Percentiles rank a stretch among this genome's conserved stretches.
phyloP scores from a whole-genome alignment of 2,888 invertebrate genomes.

The Ormyrus nitidulus region DNA sequence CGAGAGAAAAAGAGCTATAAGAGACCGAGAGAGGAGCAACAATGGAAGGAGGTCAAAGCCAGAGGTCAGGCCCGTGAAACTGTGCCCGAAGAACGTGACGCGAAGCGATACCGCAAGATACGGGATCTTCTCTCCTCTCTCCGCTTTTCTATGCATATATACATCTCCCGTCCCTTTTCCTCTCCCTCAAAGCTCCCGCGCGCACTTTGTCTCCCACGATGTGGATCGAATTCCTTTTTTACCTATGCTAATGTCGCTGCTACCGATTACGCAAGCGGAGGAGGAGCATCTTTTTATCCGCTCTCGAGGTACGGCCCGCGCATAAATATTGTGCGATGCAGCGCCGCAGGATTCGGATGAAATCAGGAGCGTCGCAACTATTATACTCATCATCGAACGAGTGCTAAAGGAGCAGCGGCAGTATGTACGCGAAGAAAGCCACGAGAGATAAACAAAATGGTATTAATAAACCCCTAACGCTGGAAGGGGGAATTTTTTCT shows the following conservation, averaged over 20 bases:
- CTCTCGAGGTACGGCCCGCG: too few species aligned
- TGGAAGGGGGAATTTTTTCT: constrained; percentile 16
- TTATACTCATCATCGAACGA: too few species aligned
- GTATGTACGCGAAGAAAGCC: neutral
- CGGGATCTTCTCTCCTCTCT: constrained; percentile 49
- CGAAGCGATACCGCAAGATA: constrained; percentile 58
- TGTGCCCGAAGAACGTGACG: constrained; percentile 61
- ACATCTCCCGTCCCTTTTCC: constrained; percentile 32
- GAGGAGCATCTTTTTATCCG: too few species aligned
- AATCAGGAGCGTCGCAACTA: too few species aligned
- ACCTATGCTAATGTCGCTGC: neutral
- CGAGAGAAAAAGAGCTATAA: neutral
- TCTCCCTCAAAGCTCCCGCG: constrained; percentile 8
- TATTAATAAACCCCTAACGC: constrained; percentile 10
- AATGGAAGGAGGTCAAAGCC: constrained; percentile 61
- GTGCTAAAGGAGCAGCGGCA: neutral
- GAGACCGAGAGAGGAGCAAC: constrained; percentile 39
- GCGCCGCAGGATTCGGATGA: too few species aligned
- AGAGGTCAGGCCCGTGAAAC: constrained; percentile 62
- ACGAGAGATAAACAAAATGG: neutral
- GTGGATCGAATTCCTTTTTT: constrained; percentile 9
- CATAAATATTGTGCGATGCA: too few species aligned
- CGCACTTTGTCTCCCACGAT: neutral
- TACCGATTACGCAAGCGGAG: neutral
- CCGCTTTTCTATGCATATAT: constrained; percentile 34